Evolutionary conservation across 2,888 invertebrate species (phyloP).

Genomic region (Hartigia nigra): DNA sequence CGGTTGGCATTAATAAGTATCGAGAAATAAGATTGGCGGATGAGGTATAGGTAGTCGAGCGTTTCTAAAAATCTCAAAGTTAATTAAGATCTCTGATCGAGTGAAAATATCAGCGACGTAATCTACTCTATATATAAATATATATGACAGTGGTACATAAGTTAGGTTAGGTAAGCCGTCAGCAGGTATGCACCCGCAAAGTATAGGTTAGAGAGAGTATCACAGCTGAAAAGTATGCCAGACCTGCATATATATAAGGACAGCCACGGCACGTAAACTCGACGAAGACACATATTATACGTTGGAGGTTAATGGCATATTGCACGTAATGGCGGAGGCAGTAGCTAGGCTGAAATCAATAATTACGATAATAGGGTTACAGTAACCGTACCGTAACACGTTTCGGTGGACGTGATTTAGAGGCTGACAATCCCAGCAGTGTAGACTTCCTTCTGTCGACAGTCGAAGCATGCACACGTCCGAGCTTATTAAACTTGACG

Average conservation of each 20-base stretch:
- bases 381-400: conserved; percentile 35
- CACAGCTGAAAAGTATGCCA: background rate
- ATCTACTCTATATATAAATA: background rate
- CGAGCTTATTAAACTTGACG: conserved; percentile 28
- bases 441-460: conserved; percentile 30
- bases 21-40: background rate
- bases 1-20: background rate
- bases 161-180: background rate
- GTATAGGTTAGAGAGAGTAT: background rate
- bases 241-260: background rate
- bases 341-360: conserved; percentile 37
- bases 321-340: conserved; percentile 29
- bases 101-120: background rate
- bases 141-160: background rate
- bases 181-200: background rate
- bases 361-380: conserved; percentile 44
- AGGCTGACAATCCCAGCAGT: conserved; percentile 35
- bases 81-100: conserved; percentile 41
- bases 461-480: conserved; percentile 15
- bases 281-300: conserved; percentile 21
- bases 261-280: background rate
- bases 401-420: conserved; percentile 38
- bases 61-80: conserved; percentile 40
- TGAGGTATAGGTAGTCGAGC: conserved; percentile 21
- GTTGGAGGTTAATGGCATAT: conserved; percentile 31